Percentiles rank a stretch among this genome's conserved stretches.
phyloP scores from a whole-genome alignment of 2,797 vertebrate genomes.

The Pelochelys cantorii region DNA sequence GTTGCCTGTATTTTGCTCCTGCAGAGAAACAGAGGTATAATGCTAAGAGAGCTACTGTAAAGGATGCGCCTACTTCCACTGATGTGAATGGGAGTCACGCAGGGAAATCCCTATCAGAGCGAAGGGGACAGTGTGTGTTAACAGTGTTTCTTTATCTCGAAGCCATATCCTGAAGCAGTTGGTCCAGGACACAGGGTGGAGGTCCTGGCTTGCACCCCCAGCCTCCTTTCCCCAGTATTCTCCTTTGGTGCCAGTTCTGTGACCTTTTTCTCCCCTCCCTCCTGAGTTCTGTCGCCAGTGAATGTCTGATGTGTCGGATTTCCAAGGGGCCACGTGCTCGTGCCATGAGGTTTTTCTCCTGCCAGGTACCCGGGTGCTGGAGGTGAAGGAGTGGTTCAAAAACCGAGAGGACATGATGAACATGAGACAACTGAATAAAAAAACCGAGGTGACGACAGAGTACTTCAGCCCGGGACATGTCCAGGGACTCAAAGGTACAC shows the following conservation, averaged over 20 bases:
- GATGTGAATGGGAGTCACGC: neutral
- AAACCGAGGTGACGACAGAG: slow-evolving; percentile 78
- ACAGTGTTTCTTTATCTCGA: neutral
- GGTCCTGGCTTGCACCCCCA: neutral
- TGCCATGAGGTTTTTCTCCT: neutral
- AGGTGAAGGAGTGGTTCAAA: slow-evolving; percentile 87
- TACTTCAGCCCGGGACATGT: slow-evolving; percentile 81
- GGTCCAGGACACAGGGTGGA: neutral
- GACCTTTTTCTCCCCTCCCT: neutral
- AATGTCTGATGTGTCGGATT: neutral
- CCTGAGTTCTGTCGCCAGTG: neutral
- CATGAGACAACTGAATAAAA: slow-evolving; percentile 81
- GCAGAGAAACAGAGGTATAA: neutral
- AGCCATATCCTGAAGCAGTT: neutral
- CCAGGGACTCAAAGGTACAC: slow-evolving; percentile 83
- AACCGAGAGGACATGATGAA: slow-evolving; percentile 86
- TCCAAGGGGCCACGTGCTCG: neutral
- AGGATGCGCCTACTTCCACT: neutral
- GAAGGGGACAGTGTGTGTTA: neutral
- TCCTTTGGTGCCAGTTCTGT: neutral
- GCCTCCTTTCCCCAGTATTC: neutral
- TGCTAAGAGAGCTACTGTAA: neutral
- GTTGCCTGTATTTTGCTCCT: neutral
- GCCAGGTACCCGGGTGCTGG: slow-evolving; percentile 79
- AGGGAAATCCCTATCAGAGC: neutral